Evolutionary conservation across 2,888 invertebrate species (phyloP).

Genomic region (Andrena bucephala): DNA sequence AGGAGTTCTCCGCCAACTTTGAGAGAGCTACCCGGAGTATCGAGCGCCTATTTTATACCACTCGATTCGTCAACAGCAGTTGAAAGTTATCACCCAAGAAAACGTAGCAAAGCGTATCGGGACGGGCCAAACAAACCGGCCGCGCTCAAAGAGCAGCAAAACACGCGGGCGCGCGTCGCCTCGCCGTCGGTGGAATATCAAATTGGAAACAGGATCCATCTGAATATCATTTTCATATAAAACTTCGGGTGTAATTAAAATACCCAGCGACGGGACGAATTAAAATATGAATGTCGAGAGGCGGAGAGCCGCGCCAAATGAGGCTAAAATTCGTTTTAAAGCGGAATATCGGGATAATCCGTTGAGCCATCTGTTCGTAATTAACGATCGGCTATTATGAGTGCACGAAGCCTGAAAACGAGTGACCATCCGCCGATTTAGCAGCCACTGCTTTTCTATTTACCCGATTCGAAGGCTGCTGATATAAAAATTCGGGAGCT

Average conservation of each 20-base stretch:
- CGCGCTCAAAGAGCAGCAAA: background rate
- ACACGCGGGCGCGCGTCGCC: background rate
- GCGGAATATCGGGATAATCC: slow-evolving; percentile 4
- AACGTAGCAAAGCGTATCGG: slow-evolving; percentile 9
- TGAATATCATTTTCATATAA: background rate
- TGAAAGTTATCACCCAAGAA: slow-evolving; percentile 11
- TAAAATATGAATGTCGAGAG: slow-evolving; percentile 4
- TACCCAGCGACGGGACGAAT: background rate
- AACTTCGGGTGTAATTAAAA: slow-evolving; percentile 5
- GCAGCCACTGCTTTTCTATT: background rate
- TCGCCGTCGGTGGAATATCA: background rate
- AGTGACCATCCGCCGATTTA: background rate
- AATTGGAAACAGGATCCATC: slow-evolving; percentile 1
- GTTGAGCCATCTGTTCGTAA: background rate
- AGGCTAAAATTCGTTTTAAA: slow-evolving; percentile 3
- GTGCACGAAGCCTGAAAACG: background rate
- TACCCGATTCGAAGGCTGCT: background rate
- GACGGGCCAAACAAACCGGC: background rate
- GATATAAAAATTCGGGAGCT: background rate
- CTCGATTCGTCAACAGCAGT: slow-evolving; percentile 14
- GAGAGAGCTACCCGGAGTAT: slow-evolving; percentile 7
- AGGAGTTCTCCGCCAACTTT: slow-evolving; percentile 33
- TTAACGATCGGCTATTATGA: slow-evolving; percentile 1
- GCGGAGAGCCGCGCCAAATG: background rate
- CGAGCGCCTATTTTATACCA: slow-evolving; percentile 16